phyloP scores from a whole-genome alignment of 1,140 invertebrate genomes.

The Saccostrea cuccullata region DNA sequence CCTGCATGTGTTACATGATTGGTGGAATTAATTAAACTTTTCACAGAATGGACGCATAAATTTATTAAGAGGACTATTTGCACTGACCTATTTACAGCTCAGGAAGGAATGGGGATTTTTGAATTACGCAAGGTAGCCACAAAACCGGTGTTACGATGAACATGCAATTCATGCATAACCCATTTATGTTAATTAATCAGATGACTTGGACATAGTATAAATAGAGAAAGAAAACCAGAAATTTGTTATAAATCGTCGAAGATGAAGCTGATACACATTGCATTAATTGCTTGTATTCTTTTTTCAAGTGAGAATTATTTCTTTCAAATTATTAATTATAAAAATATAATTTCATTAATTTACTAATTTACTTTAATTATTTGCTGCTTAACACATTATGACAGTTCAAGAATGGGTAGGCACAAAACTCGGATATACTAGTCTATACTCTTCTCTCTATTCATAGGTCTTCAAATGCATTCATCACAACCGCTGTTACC shows the following conservation, averaged over 20 bases:
- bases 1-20: neutral
- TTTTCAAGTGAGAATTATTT: conserved; percentile 9
- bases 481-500: neutral
- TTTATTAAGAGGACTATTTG: neutral
- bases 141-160: neutral
- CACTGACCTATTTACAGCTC: neutral
- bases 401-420: neutral
- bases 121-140: neutral
- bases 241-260: neutral
- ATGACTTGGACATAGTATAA: neutral
- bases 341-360: neutral
- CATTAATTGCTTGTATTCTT: neutral
- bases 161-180: neutral
- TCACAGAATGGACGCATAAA: neutral
- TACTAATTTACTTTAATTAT: no score
- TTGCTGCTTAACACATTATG: neutral
- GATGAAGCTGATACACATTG: neutral
- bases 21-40: conserved; percentile 10
- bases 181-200: neutral
- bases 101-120: conserved; percentile 27
- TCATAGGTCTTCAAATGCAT: neutral
- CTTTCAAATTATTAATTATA: neutral
- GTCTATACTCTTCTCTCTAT: neutral
- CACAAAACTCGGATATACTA: neutral
- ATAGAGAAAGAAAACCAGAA: neutral